Conservation (phyloP, 2,888 invertebrate genomes). For the Gastrophysa polygoni region DNA sequence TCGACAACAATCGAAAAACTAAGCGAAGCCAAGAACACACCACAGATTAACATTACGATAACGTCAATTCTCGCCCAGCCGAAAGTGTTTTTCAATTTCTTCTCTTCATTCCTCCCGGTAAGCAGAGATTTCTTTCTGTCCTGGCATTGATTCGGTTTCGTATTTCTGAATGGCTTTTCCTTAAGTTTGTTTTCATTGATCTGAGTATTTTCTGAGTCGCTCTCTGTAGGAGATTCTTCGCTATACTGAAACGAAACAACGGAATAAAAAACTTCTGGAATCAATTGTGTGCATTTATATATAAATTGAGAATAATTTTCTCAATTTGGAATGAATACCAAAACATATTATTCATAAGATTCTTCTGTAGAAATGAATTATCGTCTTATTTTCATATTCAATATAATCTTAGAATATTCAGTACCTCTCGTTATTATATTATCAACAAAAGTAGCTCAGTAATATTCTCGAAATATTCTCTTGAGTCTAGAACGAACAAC, state of each 20-base stretch:
- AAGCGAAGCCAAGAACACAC: slow-evolving; percentile 81
- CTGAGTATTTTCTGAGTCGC: slow-evolving; percentile 23
- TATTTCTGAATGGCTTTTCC: slow-evolving; percentile 29
- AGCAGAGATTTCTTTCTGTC: slow-evolving; percentile 36
- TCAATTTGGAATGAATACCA: too few species aligned
- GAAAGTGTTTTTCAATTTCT: slow-evolving; percentile 81
- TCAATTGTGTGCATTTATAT: too few species aligned
- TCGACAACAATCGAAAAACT: slow-evolving; percentile 83
- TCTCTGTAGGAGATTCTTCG: slow-evolving; percentile 7
- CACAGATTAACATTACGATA: slow-evolving; percentile 80
- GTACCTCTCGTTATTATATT: too few species aligned
- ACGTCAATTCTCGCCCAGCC: slow-evolving; percentile 92
- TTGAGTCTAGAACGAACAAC: too few species aligned
- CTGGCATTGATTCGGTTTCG: slow-evolving; percentile 26
- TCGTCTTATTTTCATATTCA: too few species aligned
- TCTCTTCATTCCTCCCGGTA: slow-evolving; percentile 60
- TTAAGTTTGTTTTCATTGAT: slow-evolving; percentile 29
- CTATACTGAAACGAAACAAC: slow-evolving; percentile 45
- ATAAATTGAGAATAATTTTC: too few species aligned
- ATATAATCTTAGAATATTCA: too few species aligned
- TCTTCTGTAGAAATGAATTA: too few species aligned
- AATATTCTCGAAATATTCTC: too few species aligned
- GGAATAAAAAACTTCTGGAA: too few species aligned
- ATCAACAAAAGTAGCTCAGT: too few species aligned
- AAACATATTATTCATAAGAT: too few species aligned